phyloP scores from a whole-genome alignment of 2,888 invertebrate species.

The Amitus sp. region DNA sequence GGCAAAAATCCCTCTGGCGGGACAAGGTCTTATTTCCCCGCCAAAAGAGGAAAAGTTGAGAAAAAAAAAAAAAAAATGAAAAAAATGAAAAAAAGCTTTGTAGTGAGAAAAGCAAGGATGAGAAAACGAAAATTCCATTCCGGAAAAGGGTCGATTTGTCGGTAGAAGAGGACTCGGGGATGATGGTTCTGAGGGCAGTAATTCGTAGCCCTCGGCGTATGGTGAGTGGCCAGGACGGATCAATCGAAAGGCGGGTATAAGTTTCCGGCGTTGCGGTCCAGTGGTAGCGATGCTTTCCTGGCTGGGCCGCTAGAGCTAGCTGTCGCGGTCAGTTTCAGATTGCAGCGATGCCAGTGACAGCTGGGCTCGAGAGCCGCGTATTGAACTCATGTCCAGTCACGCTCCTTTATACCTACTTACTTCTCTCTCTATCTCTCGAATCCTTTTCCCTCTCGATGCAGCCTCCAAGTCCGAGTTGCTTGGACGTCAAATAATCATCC shows the following conservation, averaged over 20 bases:
- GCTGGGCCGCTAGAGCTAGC: too few species aligned
- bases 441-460: conserved; percentile 12
- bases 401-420: conserved; percentile 64
- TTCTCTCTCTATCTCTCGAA: conserved; percentile 34
- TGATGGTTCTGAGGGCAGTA: conserved; percentile 48
- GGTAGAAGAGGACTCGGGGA: too few species aligned
- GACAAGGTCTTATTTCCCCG: too few species aligned
- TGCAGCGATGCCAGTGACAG: conserved; percentile 65
- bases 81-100: too few species aligned
- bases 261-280: conserved; percentile 63
- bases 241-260: conserved; percentile 64
- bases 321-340: conserved; percentile 66
- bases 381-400: conserved; percentile 64
- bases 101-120: too few species aligned
- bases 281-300: conserved; percentile 54
- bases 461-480: not conserved
- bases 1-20: too few species aligned
- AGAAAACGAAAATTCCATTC: too few species aligned
- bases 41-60: too few species aligned
- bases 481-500: too few species aligned
- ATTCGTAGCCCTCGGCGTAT: conserved; percentile 62
- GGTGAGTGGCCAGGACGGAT: conserved; percentile 64
- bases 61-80: too few species aligned
- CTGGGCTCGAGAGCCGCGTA: conserved; percentile 60
- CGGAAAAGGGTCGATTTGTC: too few species aligned